Conservation (phyloP, 2,113 vertebrate species). For the Tachysurus fulvidraco region DNA sequence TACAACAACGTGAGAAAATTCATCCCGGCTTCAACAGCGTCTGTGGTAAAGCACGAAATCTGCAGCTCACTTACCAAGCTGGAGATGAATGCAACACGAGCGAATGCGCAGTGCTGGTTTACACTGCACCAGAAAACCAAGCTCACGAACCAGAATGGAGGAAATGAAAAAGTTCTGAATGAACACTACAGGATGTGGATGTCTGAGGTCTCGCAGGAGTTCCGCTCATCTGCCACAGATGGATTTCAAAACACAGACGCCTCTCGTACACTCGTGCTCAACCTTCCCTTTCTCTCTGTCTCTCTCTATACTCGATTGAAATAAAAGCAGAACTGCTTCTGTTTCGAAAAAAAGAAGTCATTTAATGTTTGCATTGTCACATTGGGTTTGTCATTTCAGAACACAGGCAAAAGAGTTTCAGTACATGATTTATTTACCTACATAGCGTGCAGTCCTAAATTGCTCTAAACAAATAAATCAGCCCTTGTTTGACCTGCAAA, state of each 20-base stretch:
- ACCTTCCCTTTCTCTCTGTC: neutral
- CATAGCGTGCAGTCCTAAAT: neutral
- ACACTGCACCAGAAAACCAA: constrained; percentile 46
- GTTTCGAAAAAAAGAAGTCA: neutral
- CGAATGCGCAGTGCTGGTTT: neutral
- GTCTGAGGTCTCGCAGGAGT: constrained; percentile 47
- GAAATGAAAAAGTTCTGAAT: constrained; percentile 54
- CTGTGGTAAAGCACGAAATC: neutral
- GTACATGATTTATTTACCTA: neutral
- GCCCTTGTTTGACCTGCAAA: neutral
- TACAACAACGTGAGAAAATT: neutral
- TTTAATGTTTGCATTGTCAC: neutral
- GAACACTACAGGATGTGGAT: constrained; percentile 50
- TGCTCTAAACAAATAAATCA: neutral
- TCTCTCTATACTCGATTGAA: neutral
- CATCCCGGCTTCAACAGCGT: neutral
- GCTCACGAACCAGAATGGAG: constrained; percentile 49
- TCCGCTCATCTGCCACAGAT: constrained; percentile 50
- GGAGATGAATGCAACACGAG: constrained; percentile 26
- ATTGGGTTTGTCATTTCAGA: neutral
- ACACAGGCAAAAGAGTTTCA: neutral
- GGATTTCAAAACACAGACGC: constrained; percentile 39
- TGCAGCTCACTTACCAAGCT: neutral
- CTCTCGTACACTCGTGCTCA: constrained; percentile 7
- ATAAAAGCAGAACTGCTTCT: constrained; percentile 23